Evolutionary conservation across 1,140 invertebrate genomes (phyloP), one percentile per base, ranked within the genome.

Genomic region (Drosophila persimilis): DNA sequence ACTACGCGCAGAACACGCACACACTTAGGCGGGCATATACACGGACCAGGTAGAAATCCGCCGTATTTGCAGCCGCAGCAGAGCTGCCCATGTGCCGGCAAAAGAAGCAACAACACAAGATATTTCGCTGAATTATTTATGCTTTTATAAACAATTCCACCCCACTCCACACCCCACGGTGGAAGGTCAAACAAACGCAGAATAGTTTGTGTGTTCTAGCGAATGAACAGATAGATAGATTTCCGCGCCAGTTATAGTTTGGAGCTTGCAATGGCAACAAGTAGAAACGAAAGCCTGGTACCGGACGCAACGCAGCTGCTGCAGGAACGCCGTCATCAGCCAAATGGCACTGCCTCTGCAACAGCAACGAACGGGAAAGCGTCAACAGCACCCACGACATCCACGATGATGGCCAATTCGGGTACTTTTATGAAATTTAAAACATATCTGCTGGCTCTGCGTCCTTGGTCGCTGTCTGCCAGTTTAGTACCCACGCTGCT

Each of bases 381-480:
- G 24, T 35, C 29, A 41, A 50, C 43, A 52, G 22, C 39, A 39
- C 64, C 44, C 45, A 46, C 51, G 24, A 41, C 47, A 53, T n/a
- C 22, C 57, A 26, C 46, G 39, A 61, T 51, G 44, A 20, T 54
- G 15, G 15, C 63, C 43, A 69, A 56, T 65, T 77, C 89, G 20
- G 92, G 94, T 3, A 95, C 95, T 1, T 91, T 96, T 46, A 96
- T 96, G 95, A 97, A 97, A 92, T 86, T 98, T 3, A 96, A 96
- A 44, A 96, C 96, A 0, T 98, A 98, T 91, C 94, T 98, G 51
- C 91, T 96, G 61, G 97, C 97, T 2, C 90, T 98, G 26, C 93
- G 97, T 71, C 97, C 97, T 35, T 99, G 98, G 97, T 98, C 97
- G 0, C 93, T 98, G 58, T 97, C 96, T 77, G 97, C 96, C 44